These are phyloP conservation scores for Astyanax mexicanus DNA, from an alignment of 2,797 vertebrate genomes.

Conservation along the genomic window DNA sequence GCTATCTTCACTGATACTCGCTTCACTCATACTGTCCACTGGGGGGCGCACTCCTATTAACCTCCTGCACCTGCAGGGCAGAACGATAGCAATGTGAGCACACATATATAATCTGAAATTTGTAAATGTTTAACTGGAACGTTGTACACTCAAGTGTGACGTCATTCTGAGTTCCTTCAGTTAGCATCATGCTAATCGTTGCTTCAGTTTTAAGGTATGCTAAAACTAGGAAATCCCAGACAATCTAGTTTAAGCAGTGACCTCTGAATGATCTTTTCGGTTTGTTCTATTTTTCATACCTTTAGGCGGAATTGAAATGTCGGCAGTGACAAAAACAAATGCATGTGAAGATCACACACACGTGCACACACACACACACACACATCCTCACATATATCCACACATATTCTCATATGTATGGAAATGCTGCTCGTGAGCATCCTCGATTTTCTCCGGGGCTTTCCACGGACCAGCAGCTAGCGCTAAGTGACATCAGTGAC, in stretches of 20 bases:
- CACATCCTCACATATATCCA: no score
- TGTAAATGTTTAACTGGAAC: no score
- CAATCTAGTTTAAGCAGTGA: not conserved
- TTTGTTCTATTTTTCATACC: not conserved
- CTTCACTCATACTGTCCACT: constrained; percentile 76
- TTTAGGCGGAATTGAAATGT: not conserved
- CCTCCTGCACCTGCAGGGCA: constrained; percentile 72
- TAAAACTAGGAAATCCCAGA: no score
- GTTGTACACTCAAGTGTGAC: no score
- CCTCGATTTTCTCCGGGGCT: not conserved
- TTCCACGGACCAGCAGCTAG: not conserved
- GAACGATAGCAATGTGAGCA: not conserved
- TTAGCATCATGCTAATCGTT: no score
- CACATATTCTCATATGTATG: constrained; percentile 55
- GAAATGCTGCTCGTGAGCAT: constrained; percentile 31
- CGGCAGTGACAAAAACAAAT: not conserved
- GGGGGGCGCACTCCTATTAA: constrained; percentile 69
- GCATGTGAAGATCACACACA: no score
- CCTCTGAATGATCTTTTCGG: no score
- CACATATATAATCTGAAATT: no score
- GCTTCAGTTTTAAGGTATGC: no score
- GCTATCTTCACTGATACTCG: constrained; percentile 67
- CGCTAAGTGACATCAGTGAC: not conserved
- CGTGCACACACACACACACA: no score
- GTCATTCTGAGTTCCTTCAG: no score